Base-by-base conservation (phyloP, 2,888 invertebrate species). In the Nebria salina region DNA sequence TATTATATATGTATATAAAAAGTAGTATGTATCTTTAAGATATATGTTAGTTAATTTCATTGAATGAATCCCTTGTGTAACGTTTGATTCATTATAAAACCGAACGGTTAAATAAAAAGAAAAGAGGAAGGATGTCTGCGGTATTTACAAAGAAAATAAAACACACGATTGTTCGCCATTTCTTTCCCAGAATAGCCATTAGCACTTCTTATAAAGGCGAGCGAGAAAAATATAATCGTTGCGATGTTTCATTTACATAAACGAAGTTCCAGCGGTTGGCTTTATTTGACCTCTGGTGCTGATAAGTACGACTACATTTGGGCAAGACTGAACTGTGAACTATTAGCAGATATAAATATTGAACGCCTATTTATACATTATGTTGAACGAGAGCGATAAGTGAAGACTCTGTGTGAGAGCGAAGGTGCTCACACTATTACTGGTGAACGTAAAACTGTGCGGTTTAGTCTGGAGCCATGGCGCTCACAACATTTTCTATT, bases 391-490 rank as follows among this genome's bases (percentile, higher is more conserved):
- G 72, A 70, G 70, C 68, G 81, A 81, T 81, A 81, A 81, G 75
- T 68, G 68, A 79, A 79, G 66, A 79, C 65, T 65, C 65, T 26
- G 64, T 68, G 70, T 54, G 66, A 72, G 43, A 70, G 25, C 70
- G 34, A 11, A 70, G 20, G 77, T 77, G 82, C 80, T 43, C 43
- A 76, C 82, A 75, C 77, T 83, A 64, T 72, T 25, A 77, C 76
- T 83, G 82, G 82, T 82, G 72, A 64, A 77, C 75, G 34, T 70
- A 81, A 65, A 13, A 64, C 20, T 42, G 83, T 85, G 83, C 90
- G 91, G 89, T 88, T 90, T 90, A 88, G 90, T 90, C 89, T 88
- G 84, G 88, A 86, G 83, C 83, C 81, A 85, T 83, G 83, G 83
- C 76, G 79, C 83, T 72, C 65, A 70, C 54, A 65, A 72, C 65